These are phyloP conservation scores for Galeopterus variegatus DNA, from an alignment of 2,113 vertebrate genomes.

Conservation along the genomic window DNA sequence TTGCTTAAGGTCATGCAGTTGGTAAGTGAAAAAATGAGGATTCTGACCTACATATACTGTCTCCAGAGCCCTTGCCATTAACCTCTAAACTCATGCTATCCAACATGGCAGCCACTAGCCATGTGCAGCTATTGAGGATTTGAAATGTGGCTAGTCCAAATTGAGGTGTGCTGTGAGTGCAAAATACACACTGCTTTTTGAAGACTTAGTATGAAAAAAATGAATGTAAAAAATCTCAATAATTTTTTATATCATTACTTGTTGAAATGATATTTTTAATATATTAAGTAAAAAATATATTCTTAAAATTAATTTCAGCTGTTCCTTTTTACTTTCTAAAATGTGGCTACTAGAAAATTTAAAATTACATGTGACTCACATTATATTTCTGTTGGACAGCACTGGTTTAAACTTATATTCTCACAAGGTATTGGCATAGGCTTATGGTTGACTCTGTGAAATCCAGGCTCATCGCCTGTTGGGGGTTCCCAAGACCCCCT, in stretches of 20 bases:
- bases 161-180: neutral
- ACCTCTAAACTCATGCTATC: neutral
- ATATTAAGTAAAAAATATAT: neutral
- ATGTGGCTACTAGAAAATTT: neutral
- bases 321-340: neutral
- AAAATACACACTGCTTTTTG: neutral
- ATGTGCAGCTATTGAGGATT: neutral
- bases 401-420: neutral
- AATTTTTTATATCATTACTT: neutral
- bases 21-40: neutral
- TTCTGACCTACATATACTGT: neutral
- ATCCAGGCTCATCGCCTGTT: neutral
- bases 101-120: neutral
- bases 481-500: neutral
- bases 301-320: neutral
- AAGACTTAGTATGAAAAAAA: constrained; percentile 7
- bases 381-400: neutral
- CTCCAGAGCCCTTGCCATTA: neutral
- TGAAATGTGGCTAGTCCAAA: neutral
- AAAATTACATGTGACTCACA: neutral
- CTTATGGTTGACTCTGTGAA: neutral
- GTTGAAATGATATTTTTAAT: constrained; percentile 46
- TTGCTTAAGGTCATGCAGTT: neutral
- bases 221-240: neutral
- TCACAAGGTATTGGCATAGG: neutral